phyloP scores from a whole-genome alignment of 2,113 vertebrate species.

The Siniperca chuatsi region DNA sequence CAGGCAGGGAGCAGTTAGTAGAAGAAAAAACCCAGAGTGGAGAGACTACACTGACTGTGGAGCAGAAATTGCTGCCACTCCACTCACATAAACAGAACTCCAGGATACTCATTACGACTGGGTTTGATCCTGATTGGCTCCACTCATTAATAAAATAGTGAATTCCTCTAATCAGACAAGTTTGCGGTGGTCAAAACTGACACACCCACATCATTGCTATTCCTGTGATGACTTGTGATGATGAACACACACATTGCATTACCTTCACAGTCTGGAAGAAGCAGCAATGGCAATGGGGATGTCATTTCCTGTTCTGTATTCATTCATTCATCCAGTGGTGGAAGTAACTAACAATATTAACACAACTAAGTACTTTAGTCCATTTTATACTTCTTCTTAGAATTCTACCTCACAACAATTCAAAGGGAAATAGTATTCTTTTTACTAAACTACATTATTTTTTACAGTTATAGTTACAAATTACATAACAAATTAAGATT shows the following conservation, averaged over 20 bases:
- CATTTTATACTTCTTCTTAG: neutral
- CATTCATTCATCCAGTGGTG: neutral
- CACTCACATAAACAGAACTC: conserved; percentile 28
- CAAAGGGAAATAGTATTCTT: neutral
- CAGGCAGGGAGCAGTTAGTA: neutral
- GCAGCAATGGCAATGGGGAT: neutral
- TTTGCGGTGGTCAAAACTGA: too few relatives aligned
- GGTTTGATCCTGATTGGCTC: conserved; percentile 16
- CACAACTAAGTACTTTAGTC: too few relatives aligned
- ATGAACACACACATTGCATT: neutral
- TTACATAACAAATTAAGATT: neutral
- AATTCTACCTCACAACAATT: neutral
- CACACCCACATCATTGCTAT: too few relatives aligned
- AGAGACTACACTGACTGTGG: neutral
- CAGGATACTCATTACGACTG: conserved; percentile 7
- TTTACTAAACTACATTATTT: neutral
- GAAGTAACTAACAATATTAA: too few relatives aligned
- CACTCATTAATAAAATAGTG: conserved; percentile 2
- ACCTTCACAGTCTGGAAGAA: neutral
- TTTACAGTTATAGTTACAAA: neutral
- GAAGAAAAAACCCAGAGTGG: too few relatives aligned
- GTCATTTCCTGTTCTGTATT: neutral
- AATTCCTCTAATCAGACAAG: too few relatives aligned
- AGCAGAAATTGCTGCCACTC: neutral
- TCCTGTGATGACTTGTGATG: too few relatives aligned